Conservation (phyloP, 2,113 vertebrate species). For the Heterotis niloticus region DNA sequence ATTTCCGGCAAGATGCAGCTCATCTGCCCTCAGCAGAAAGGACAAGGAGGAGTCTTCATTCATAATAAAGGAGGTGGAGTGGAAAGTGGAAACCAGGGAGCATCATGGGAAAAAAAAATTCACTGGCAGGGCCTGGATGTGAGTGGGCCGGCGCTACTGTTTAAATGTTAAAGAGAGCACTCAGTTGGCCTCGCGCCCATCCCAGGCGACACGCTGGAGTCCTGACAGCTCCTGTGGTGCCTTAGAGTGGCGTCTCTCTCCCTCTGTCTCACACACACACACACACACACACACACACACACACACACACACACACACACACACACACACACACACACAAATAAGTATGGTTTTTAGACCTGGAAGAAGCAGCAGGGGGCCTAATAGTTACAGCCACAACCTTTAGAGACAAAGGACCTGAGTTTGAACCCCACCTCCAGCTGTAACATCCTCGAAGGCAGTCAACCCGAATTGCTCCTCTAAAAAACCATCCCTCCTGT, state of each 20-base stretch:
- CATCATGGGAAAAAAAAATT: conserved; percentile 3
- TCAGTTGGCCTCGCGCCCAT: no score
- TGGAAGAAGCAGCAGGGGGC: not conserved
- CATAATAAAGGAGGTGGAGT: conserved; percentile 7
- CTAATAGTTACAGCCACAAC: not conserved
- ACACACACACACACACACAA: not conserved
- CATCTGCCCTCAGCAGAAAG: not conserved
- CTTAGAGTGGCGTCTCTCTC: not conserved
- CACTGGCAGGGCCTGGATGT: not conserved
- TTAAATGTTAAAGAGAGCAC: not conserved
- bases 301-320: not conserved
- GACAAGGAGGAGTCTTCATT: not conserved
- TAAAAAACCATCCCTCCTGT: no score
- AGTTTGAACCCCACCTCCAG: no score
- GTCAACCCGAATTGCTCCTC: no score
- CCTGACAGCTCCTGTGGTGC: not conserved
- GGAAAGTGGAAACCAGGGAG: no score
- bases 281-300: not conserved
- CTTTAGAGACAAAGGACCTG: no score
- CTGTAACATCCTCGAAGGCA: no score
- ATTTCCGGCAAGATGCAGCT: not conserved
- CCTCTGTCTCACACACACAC: not conserved
- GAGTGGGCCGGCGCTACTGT: not conserved
- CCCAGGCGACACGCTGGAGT: no score
- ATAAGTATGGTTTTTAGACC: not conserved